Percentiles rank a stretch among this genome's conserved stretches.
Evolutionary conservation across 2,113 vertebrate genomes (phyloP).

Genomic region (Lophius piscatorius): DNA sequence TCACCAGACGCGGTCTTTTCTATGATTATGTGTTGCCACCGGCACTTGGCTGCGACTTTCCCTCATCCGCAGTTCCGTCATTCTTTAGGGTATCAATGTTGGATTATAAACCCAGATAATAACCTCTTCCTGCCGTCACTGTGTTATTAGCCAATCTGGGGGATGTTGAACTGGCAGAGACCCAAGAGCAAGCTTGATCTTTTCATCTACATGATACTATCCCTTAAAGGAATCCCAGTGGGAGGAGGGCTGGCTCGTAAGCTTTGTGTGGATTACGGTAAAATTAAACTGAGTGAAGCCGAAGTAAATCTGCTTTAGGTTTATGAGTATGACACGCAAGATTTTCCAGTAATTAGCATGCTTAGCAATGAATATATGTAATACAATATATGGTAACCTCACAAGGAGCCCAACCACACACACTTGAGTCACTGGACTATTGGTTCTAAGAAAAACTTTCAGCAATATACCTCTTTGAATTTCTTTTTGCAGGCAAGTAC

Average conservation of each 20-base stretch:
- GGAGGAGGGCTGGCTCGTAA: constrained; percentile 23
- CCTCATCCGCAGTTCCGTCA: constrained; percentile 17
- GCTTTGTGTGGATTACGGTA: too few species aligned
- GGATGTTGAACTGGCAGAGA: constrained; percentile 28
- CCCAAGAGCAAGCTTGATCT: constrained; percentile 48
- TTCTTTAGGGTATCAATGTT: constrained; percentile 18
- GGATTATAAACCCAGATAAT: constrained; percentile 46
- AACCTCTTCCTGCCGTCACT: constrained; percentile 4
- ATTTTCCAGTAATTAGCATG: background rate
- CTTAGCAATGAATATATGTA: too few species aligned
- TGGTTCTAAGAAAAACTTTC: too few species aligned
- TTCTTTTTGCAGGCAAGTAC: too few species aligned
- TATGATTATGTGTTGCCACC: constrained; percentile 32
- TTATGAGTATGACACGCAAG: constrained; percentile 16
- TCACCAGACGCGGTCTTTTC: constrained; percentile 34
- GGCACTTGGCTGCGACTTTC: constrained; percentile 36
- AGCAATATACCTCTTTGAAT: too few species aligned
- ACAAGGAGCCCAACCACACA: too few species aligned
- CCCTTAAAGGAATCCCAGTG: constrained; percentile 54
- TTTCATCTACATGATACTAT: constrained; percentile 44
- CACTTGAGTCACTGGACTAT: too few species aligned
- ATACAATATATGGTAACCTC: too few species aligned
- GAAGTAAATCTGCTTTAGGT: background rate
- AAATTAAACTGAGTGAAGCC: constrained; percentile 32
- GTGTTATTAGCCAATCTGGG: constrained; percentile 14